Percentiles rank a stretch among this genome's conserved stretches.
Evolutionary conservation across 2,797 vertebrate genomes (phyloP).

Genomic region (Aldrovandia affinis): DNA sequence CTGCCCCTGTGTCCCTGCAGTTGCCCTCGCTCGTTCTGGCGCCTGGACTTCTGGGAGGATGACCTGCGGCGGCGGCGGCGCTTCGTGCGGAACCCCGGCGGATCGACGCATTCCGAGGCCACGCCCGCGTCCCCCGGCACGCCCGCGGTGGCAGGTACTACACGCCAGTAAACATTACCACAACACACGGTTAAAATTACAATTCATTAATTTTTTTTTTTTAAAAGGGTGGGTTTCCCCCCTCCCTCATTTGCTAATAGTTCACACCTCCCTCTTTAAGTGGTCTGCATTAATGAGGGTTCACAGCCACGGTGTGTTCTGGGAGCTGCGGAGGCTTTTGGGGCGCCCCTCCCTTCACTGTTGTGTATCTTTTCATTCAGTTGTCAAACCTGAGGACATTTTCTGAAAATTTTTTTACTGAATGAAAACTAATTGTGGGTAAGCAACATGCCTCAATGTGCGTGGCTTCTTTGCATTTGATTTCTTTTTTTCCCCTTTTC

Average conservation of each 20-base stretch:
- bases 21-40: conserved; percentile 98
- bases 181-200: conserved; percentile 57
- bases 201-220: no score
- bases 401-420: conserved; percentile 31
- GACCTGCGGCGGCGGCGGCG: conserved; percentile 98
- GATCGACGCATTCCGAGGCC: conserved; percentile 96
- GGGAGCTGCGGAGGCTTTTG: background rate
- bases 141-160: conserved; percentile 72
- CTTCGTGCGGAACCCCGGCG: conserved; percentile 94
- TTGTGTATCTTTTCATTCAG: background rate
- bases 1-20: conserved; percentile 89
- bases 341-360: conserved; percentile 19
- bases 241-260: conserved; percentile 49
- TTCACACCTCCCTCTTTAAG: conserved; percentile 52
- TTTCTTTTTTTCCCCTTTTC: background rate
- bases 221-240: no score
- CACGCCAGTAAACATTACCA: conserved; percentile 72
- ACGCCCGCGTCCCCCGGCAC: conserved; percentile 57
- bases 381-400: conserved; percentile 4
- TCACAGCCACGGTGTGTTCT: background rate
- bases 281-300: conserved; percentile 23
- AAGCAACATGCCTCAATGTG: conserved; percentile 53
- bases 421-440: conserved; percentile 60
- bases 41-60: conserved; percentile 99
- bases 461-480: background rate